These are phyloP conservation scores for Ploceus nigricollis DNA, from an alignment of 2,113 vertebrate species.

Conservation along the genomic window DNA sequence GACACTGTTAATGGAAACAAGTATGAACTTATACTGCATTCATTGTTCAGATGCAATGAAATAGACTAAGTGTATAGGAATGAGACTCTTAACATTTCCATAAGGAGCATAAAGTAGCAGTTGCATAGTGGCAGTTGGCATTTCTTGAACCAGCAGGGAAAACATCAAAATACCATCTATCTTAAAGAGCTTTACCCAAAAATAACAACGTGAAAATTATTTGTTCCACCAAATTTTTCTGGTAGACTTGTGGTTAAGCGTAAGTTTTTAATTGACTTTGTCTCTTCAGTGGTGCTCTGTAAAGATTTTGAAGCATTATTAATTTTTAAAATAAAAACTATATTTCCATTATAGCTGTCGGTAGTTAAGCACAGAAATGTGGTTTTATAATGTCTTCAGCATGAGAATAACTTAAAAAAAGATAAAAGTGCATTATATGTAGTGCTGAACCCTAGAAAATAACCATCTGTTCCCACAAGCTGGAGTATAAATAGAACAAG, in stretches of 20 bases:
- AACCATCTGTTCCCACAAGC: slow-evolving; percentile 52
- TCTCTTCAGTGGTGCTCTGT: not conserved
- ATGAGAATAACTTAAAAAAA: not conserved
- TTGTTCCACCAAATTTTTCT: not conserved
- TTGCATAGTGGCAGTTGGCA: not conserved
- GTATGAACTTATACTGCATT: not conserved
- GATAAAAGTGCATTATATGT: not conserved
- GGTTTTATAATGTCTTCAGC: not conserved
- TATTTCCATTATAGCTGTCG: not conserved
- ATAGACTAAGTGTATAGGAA: not conserved
- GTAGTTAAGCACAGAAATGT: not conserved
- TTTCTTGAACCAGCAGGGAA: not conserved
- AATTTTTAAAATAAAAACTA: not conserved
- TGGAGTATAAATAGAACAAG: slow-evolving; percentile 46
- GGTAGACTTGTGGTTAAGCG: not conserved
- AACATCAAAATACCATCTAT: not conserved
- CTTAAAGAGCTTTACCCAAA: not conserved
- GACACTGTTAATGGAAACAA: not conserved
- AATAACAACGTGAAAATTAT: not conserved
- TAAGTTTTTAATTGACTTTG: not conserved
- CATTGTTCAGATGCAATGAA: not conserved
- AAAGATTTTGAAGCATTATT: not conserved
- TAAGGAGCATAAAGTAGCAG: not conserved
- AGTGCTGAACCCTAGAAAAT: slow-evolving; percentile 34
- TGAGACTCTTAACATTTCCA: not conserved